A percentile compares a stretch with the other conserved stretches of the same genome.
phyloP scores from a whole-genome alignment of 2,797 vertebrate genomes.

The Trichosurus vulpecula region DNA sequence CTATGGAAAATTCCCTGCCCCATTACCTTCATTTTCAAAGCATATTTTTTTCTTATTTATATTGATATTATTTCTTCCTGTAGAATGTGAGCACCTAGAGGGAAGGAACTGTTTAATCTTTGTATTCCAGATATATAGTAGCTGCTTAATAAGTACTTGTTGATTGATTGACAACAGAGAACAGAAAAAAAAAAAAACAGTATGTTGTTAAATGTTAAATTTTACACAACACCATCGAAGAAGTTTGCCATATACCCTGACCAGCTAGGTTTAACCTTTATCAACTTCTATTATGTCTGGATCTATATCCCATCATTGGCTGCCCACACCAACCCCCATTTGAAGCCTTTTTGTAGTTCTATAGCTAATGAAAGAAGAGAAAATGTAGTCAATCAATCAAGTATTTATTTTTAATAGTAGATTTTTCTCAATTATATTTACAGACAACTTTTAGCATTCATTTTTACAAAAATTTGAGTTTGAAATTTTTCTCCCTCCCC shows the following conservation, averaged over 20 bases:
- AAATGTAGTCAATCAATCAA: background rate
- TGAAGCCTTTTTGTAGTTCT: background rate
- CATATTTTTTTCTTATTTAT: background rate
- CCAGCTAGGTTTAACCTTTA: background rate
- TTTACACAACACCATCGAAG: background rate
- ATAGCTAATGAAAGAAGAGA: background rate
- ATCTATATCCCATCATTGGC: background rate
- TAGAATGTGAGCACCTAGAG: background rate
- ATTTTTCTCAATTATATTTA: background rate
- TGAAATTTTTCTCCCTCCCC: background rate
- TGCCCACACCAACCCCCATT: background rate
- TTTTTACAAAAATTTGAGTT: background rate
- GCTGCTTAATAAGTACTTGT: background rate
- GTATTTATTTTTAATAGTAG: background rate
- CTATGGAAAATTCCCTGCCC: background rate
- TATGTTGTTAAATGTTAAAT: background rate
- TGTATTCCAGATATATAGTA: background rate
- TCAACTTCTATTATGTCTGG: background rate
- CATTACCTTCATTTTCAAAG: background rate
- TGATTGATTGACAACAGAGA: background rate
- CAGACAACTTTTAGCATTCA: background rate
- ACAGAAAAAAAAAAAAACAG: background rate
- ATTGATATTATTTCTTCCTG: background rate
- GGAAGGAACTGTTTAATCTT: background rate
- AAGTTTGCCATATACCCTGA: background rate